Base-by-base conservation (phyloP, 2,888 invertebrate genomes). In the Epirrita christyi region DNA sequence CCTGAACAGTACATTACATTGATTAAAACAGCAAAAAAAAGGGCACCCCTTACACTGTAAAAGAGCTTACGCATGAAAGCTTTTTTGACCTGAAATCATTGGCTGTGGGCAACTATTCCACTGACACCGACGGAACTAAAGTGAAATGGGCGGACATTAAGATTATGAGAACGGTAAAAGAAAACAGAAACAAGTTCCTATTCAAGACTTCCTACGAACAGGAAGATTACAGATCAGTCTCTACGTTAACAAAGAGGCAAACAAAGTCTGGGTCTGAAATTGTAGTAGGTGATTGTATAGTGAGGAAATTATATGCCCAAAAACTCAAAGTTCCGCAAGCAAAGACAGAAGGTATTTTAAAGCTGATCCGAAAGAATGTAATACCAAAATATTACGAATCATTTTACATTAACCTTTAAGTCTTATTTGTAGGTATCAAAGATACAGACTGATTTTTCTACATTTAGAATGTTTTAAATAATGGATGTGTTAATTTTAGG, bases 1-100 rank as follows among this genome's bases (percentile, higher is more conserved):
- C 73, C 75, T 38, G 64, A 62, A 38, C 68, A 75, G 59, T 73
- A 76, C 51, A 67, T 75, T 51, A 67, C 70, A 45, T 59, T 74
- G 42, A 66, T 66, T 38, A 67, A 57, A 55, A 48, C 42, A 8
- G 50, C 50, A 51, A 51, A 51, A 44, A 43, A 14, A 51, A 52
- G 2, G 6, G 2, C 2, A 43, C 10, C 36, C 42, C 21, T 27
- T 43, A 41, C 37, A 37, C 13, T 28, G 43, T 51, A 6, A 51
- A 51, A 44, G 37, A 44, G 15, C 43, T 51, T 28, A 37, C 27
- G 1, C 36, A 43, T 36, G 43, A 37, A 38, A 38, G 42, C 5
- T 52, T 52, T 45, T 37, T 36, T 45, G 36, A 52, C 21, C 6
- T 52, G 6, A 46, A 47, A 40, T 43, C 40, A 51, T 27, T 61